phyloP scores from a whole-genome alignment of 2,888 invertebrate genomes.

The Apantesis nais region DNA sequence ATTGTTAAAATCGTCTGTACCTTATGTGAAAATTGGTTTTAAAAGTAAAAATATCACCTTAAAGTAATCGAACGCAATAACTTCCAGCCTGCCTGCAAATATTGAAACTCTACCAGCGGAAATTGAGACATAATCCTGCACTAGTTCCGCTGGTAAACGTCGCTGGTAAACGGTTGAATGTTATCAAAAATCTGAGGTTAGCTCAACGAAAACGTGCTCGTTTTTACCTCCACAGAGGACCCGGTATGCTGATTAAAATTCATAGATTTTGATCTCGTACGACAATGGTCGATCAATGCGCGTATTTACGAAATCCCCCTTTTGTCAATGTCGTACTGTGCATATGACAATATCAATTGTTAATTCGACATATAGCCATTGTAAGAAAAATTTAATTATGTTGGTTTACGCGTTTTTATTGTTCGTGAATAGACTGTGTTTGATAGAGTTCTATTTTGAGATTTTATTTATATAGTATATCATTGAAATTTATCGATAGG shows the following conservation, averaged over 20 bases:
- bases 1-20: neutral
- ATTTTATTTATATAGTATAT: neutral
- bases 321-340: constrained; percentile 37
- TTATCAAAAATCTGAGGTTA: constrained; percentile 44
- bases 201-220: constrained; percentile 52
- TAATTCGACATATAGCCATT: constrained; percentile 60
- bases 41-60: neutral
- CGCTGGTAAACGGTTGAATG: constrained; percentile 37
- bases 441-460: neutral
- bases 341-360: constrained; percentile 60
- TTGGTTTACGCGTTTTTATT: constrained; percentile 48
- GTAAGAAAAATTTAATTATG: constrained; percentile 64
- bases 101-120: constrained; percentile 33
- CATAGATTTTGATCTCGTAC: constrained; percentile 59
- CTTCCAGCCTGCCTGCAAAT: constrained; percentile 24
- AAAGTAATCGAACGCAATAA: neutral
- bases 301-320: constrained; percentile 31
- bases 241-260: constrained; percentile 69
- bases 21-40: neutral
- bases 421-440: constrained; percentile 46
- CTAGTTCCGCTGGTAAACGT: constrained; percentile 39
- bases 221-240: constrained; percentile 57
- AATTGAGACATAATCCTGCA: constrained; percentile 42
- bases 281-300: constrained; percentile 43
- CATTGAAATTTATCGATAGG: neutral